A percentile compares a stretch with the other conserved stretches of the same genome.
phyloP scores from a whole-genome alignment of 2,113 vertebrate species.

The Sylvia atricapilla region DNA sequence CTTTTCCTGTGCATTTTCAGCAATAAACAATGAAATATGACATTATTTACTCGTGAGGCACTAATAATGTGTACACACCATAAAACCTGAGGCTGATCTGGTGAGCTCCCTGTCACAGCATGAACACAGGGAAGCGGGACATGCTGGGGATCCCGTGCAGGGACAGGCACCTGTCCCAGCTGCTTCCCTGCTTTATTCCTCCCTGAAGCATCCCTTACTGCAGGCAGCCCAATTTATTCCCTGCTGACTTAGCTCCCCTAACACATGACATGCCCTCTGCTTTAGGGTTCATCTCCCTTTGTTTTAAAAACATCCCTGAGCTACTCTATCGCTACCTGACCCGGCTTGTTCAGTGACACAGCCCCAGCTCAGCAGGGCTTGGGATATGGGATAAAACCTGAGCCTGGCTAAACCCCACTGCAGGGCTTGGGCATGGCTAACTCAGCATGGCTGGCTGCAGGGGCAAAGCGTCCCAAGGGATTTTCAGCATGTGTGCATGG shows the following conservation, averaged over 20 bases:
- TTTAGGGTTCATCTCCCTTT: conserved; percentile 17
- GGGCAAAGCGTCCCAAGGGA: neutral
- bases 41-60: conserved; percentile 59
- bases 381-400: neutral
- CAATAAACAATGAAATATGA: conserved; percentile 60
- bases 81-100: conserved; percentile 44
- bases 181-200: neutral
- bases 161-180: neutral
- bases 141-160: neutral
- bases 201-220: neutral
- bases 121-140: neutral
- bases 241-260: neutral
- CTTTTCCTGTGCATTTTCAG: conserved; percentile 54
- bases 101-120: conserved; percentile 9
- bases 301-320: neutral
- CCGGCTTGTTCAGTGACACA: neutral
- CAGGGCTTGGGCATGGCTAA: neutral
- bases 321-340: neutral
- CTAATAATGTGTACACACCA: conserved; percentile 48
- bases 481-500: neutral
- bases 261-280: neutral
- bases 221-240: conserved; percentile 14
- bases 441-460: neutral
- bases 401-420: neutral
- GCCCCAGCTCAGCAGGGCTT: neutral